Conservation (phyloP, 2,113 vertebrate species). For the Anthoscopus minutus region DNA sequence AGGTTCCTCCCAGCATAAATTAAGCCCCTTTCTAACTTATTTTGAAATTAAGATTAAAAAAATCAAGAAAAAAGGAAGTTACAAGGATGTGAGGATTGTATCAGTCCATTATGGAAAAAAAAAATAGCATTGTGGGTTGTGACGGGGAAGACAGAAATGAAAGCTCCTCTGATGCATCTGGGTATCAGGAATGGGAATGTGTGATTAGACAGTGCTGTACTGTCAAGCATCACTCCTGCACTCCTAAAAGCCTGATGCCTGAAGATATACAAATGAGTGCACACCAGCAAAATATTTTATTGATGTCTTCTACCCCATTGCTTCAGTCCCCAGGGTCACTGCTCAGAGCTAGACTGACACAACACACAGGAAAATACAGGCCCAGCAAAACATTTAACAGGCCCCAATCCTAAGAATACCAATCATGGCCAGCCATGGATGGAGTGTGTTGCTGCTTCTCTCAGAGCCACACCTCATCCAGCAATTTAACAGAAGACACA, state of each 20-base stretch:
- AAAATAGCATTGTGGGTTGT: not conserved
- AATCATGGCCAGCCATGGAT: rapidly evolving
- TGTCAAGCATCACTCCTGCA: not conserved
- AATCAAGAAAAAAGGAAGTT: not conserved
- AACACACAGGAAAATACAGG: not conserved
- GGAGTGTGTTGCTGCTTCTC: not conserved
- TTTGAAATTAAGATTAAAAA: not conserved
- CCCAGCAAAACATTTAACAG: not conserved
- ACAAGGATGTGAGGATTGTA: not conserved
- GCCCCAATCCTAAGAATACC: not conserved
- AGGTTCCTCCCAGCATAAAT: not conserved
- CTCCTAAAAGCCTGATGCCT: not conserved
- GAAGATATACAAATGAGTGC: not conserved
- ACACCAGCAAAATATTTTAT: not conserved
- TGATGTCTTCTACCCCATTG: not conserved
- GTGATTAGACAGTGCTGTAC: not conserved
- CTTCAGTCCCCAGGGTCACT: not conserved
- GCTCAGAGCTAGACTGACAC: not conserved
- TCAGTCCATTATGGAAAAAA: not conserved
- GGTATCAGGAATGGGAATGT: not conserved
- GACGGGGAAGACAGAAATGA: not conserved
- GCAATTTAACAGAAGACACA: not conserved
- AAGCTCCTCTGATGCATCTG: not conserved
- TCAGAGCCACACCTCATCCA: rapidly evolving
- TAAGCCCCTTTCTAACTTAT: not conserved